Evolutionary conservation across 1,140 invertebrate genomes (phyloP).

Genomic region (Aphidius gifuensis): DNA sequence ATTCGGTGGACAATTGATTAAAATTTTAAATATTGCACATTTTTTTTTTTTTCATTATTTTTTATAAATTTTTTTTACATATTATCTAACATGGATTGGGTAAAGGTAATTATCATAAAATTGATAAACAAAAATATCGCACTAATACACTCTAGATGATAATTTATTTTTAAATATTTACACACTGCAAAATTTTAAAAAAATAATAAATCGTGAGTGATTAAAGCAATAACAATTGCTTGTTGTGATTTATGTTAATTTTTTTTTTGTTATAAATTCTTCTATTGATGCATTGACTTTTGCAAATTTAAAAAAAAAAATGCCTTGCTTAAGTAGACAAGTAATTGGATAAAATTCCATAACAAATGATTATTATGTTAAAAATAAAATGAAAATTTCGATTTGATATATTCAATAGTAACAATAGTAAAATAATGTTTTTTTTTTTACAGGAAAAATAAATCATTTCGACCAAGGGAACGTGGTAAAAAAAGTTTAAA

Average conservation of each 20-base stretch:
- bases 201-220: no score
- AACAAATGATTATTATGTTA: no score
- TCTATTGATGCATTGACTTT: not conserved
- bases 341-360: not conserved
- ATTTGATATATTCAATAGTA: no score
- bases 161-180: not conserved
- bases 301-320: not conserved
- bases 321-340: constrained; percentile 12
- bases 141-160: constrained; percentile 5
- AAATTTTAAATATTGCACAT: not conserved
- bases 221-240: no score
- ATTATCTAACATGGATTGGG: constrained; percentile 13
- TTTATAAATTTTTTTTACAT: not conserved
- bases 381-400: no score
- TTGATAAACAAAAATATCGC: not conserved
- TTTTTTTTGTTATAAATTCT: not conserved
- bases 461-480: constrained; percentile 80
- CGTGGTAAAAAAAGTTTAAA: constrained; percentile 77
- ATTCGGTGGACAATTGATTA: not conserved
- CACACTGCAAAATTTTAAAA: not conserved
- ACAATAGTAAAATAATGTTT: not conserved
- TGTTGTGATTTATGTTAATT: no score
- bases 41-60: not conserved
- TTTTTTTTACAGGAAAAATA: constrained; percentile 75
- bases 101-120: constrained; percentile 19